A percentile compares a stretch with the other conserved stretches of the same genome.
Evolutionary conservation across 2,797 vertebrate genomes (phyloP).

Genomic region (Syndactyla subalaris): DNA sequence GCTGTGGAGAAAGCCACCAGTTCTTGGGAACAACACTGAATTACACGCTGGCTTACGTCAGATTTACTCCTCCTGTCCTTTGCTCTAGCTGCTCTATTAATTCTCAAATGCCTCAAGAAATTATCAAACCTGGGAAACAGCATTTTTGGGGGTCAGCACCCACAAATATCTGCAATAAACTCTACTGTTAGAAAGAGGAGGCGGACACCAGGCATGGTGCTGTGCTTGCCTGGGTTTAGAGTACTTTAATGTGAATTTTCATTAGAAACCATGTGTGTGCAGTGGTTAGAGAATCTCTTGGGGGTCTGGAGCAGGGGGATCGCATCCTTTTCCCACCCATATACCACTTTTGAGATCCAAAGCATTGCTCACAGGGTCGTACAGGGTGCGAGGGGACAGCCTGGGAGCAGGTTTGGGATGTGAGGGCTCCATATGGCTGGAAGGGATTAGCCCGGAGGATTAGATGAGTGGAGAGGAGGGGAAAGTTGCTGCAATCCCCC

Average conservation of each 20-base stretch:
- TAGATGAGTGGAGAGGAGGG: slow-evolving; percentile 48
- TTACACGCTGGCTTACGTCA: slow-evolving; percentile 58
- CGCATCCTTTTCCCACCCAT: neutral
- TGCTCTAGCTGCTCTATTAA: slow-evolving; percentile 50
- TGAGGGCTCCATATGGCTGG: slow-evolving; percentile 67
- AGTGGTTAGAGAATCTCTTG: accelerated
- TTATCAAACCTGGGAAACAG: neutral
- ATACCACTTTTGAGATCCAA: neutral
- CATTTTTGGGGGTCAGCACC: slow-evolving; percentile 23
- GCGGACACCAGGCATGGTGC: accelerated
- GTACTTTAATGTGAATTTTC: neutral
- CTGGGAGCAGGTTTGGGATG: slow-evolving; percentile 13
- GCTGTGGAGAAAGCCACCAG: slow-evolving; percentile 42
- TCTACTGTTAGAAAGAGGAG: neutral
- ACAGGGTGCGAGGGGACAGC: neutral
- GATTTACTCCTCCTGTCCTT: slow-evolving; percentile 63
- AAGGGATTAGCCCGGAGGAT: slow-evolving; percentile 66
- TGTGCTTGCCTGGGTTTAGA: neutral
- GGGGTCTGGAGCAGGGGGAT: neutral
- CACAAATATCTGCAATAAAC: neutral
- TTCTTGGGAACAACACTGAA: slow-evolving; percentile 41
- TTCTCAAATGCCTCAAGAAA: slow-evolving; percentile 41
- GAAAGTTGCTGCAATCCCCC: slow-evolving; percentile 56
- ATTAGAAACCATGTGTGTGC: accelerated
- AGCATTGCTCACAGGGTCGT: neutral